These are phyloP conservation scores for Melanotaenia boesemani DNA, from an alignment of 2,797 vertebrate genomes.

Conservation along the genomic window DNA sequence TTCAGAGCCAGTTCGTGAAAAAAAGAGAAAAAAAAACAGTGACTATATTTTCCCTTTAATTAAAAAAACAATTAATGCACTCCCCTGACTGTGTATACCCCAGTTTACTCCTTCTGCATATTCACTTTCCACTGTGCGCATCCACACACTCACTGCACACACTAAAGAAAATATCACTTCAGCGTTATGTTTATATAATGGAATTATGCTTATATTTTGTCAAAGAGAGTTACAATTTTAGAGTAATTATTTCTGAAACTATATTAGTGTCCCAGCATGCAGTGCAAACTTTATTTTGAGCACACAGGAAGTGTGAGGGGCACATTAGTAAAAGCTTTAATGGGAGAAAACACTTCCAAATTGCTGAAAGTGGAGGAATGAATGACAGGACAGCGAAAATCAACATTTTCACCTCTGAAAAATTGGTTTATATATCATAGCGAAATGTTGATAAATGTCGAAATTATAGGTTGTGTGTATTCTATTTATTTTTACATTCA, in stretches of 20 bases:
- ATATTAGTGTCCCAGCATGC: constrained; percentile 26
- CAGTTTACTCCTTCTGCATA: constrained; percentile 27
- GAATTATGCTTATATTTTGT: too few relatives aligned
- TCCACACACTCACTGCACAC: constrained; percentile 14
- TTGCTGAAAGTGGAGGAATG: constrained; percentile 50
- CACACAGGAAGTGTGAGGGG: neutral
- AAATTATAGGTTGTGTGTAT: neutral
- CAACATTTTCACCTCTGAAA: constrained; percentile 47
- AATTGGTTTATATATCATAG: constrained; percentile 29
- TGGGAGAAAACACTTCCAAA: constrained; percentile 29
- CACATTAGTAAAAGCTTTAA: constrained; percentile 29
- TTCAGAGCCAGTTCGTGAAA: neutral
- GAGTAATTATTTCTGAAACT: constrained; percentile 41
- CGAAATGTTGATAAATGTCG: constrained; percentile 4
- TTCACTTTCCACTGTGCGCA: constrained; percentile 12
- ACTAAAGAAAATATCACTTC: too few relatives aligned
- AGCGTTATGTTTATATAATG: too few relatives aligned
- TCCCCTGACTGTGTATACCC: constrained; percentile 13
- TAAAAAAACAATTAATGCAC: constrained; percentile 51
- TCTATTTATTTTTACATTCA: neutral
- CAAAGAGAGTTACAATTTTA: constrained; percentile 1
- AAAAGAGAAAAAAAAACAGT: neutral
- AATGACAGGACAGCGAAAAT: constrained; percentile 53
- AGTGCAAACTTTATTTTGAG: constrained; percentile 46
- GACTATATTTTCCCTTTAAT: constrained; percentile 33